These are phyloP conservation scores for Drosophila nebulosa DNA, from an alignment of 1,140 invertebrate genomes.

Conservation along the genomic window DNA sequence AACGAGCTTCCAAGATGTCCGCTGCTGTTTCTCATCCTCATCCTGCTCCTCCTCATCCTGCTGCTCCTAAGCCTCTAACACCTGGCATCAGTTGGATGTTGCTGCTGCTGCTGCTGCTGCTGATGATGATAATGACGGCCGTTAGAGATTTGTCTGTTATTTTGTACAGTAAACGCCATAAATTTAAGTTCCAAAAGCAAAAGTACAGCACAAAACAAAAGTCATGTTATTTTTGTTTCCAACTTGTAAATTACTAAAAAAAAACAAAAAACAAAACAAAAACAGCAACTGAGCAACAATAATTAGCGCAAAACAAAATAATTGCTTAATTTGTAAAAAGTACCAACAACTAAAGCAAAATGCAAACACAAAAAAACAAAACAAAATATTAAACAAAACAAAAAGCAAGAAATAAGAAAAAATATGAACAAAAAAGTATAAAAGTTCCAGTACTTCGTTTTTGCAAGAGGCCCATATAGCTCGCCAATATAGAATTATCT, in stretches of 20 bases:
- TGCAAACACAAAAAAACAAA: conserved; percentile 13
- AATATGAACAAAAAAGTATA: conserved; percentile 41
- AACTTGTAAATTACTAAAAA: conserved; percentile 73
- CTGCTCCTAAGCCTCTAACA: not conserved
- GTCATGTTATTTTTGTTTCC: conserved; percentile 63
- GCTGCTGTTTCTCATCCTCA: conserved; percentile 6
- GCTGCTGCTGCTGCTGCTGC: conserved; percentile 23
- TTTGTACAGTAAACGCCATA: conserved; percentile 71
- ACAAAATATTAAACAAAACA: conserved; percentile 32
- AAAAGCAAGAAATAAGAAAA: conserved; percentile 40
- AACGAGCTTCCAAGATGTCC: conserved; percentile 74
- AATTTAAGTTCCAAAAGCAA: conserved; percentile 63
- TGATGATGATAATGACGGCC: conserved; percentile 14
- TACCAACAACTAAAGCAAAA: conserved; percentile 70
- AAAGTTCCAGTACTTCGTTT: conserved; percentile 81
- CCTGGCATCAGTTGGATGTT: not conserved
- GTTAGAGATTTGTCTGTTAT: conserved; percentile 63
- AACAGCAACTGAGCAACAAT: conserved; percentile 76
- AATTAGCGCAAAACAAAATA: conserved; percentile 67
- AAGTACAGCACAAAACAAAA: conserved; percentile 51
- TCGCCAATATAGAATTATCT: conserved; percentile 81
- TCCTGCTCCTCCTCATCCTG: not conserved
- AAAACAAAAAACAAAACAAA: conserved; percentile 32
- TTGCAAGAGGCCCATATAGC: conserved; percentile 82
- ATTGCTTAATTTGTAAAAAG: conserved; percentile 78